Evolutionary conservation across 2,113 vertebrate species (phyloP), one percentile per base, ranked within the genome.

Genomic region (Trinectes maculatus): DNA sequence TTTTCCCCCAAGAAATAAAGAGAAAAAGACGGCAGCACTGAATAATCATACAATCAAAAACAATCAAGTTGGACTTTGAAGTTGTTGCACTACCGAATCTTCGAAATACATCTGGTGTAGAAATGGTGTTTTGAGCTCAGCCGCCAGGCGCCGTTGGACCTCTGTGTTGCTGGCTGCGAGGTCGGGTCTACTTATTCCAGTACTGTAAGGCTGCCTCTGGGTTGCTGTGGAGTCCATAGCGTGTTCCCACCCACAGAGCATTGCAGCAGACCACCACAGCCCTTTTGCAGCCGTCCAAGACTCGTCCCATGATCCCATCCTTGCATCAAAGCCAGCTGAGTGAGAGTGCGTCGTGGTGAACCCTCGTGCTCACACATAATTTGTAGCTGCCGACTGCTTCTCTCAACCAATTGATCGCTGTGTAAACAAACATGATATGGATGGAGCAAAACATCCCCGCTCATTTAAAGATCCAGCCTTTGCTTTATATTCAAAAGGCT

Each of bases 21-120:
- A 89, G 88, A 91, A 91, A 91, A 89, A 89, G 88, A 90, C 82
- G 60, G 80, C 85, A 91, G 82, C 89, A 84, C 89, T 88, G 90
- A 92, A 93, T 92, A 93, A 93, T 93, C 90, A 84, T 75, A 90
- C 91, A 91, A 93, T 93, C 92, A 92, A 90, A 91, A 92, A 91
- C 89, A 89, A 92, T 92, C 89, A 91, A 85, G 85, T 79, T 2
- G 24, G 82, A 87, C 91, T 92, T 93, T 91, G 90, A 93, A 91
- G 91, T 92, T 62, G 82, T 82, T 83, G 80, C 82, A 79, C 75
- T 67, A 87, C 81, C 73, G 85, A 92, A 92, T 92, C 90, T 91
- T 63, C 84, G 59, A 71, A 79, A 88, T 90, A 91, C 87, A 92
- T 92, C 89, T 91, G 88, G 53, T 79, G 81, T 24, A 90, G 80